Evolutionary conservation across 2,797 vertebrate species (phyloP).

Genomic region (Peromyscus aztecus): DNA sequence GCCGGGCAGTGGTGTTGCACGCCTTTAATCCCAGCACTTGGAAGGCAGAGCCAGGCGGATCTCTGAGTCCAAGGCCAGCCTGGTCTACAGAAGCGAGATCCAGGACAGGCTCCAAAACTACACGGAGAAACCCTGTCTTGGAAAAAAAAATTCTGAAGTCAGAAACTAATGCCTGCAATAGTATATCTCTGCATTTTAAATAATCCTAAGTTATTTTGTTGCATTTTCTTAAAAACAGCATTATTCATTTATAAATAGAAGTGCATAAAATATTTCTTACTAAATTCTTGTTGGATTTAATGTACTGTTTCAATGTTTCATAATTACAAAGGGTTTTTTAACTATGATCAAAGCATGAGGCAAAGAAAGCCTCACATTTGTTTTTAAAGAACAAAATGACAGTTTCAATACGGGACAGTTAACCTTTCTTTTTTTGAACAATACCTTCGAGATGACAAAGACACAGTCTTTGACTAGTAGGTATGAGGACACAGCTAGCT

Average conservation of each 20-base stretch:
- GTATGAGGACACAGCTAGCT: neutral
- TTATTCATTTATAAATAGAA: constrained; percentile 39
- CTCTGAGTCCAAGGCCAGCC: no score
- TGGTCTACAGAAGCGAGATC: no score
- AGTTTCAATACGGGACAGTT: neutral
- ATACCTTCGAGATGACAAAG: neutral
- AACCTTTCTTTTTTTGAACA: constrained; percentile 2
- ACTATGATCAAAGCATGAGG: neutral
- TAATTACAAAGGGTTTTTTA: neutral
- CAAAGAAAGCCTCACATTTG: neutral
- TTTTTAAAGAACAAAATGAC: neutral
- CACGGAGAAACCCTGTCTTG: no score
- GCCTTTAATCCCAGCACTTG: no score
- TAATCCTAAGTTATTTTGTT: neutral
- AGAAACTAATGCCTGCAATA: neutral
- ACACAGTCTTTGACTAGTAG: neutral
- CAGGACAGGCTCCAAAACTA: no score
- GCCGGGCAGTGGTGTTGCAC: no score
- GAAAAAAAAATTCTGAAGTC: neutral
- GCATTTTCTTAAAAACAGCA: neutral
- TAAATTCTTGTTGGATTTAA: constrained; percentile 30
- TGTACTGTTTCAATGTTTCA: constrained; percentile 29
- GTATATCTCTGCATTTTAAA: constrained; percentile 49
- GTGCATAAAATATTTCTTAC: neutral
- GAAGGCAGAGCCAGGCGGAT: no score